Percentiles rank a stretch among this genome's conserved stretches.
These are phyloP conservation scores for Salvator merianae DNA, from an alignment of 2,113 vertebrate species.

Conservation along the genomic window DNA sequence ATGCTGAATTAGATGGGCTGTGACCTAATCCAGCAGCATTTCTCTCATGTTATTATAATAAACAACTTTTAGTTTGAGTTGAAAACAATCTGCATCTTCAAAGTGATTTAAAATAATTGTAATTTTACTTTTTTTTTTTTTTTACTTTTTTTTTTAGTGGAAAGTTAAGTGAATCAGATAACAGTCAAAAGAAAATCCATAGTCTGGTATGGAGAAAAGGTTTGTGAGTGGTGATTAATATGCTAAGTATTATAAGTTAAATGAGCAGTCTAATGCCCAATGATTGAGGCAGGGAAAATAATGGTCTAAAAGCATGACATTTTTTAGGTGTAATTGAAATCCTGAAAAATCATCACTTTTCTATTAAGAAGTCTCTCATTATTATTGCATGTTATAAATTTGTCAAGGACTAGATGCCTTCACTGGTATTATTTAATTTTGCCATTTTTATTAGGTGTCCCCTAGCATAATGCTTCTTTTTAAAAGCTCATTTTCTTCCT, in stretches of 20 bases:
- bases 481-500: conserved; percentile 32
- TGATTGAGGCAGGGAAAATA: conserved; percentile 38
- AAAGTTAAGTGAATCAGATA: conserved; percentile 7
- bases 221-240: conserved; percentile 31
- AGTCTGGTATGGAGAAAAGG: conserved; percentile 26
- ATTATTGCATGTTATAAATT: conserved; percentile 28
- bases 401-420: conserved; percentile 23
- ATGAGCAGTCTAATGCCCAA: conserved; percentile 37
- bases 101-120: conserved; percentile 29
- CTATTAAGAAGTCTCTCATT: conserved; percentile 50
- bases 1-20: too few species aligned
- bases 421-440: conserved; percentile 34
- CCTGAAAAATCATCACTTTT: conserved; percentile 26
- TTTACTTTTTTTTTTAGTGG: background rate
- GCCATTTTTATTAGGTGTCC: conserved; percentile 31
- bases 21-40: too few species aligned
- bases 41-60: background rate
- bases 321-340: conserved; percentile 50
- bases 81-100: conserved; percentile 14
- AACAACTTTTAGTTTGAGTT: conserved; percentile 20
- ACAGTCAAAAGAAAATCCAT: conserved; percentile 16
- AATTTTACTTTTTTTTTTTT: background rate
- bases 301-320: conserved; percentile 11
- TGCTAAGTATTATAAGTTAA: conserved; percentile 39
- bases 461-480: conserved; percentile 7